A percentile compares a stretch with the other conserved stretches of the same genome.
These are phyloP conservation scores for Leguminivora glycinivorella DNA, from an alignment of 1,140 invertebrate genomes.

Conservation along the genomic window DNA sequence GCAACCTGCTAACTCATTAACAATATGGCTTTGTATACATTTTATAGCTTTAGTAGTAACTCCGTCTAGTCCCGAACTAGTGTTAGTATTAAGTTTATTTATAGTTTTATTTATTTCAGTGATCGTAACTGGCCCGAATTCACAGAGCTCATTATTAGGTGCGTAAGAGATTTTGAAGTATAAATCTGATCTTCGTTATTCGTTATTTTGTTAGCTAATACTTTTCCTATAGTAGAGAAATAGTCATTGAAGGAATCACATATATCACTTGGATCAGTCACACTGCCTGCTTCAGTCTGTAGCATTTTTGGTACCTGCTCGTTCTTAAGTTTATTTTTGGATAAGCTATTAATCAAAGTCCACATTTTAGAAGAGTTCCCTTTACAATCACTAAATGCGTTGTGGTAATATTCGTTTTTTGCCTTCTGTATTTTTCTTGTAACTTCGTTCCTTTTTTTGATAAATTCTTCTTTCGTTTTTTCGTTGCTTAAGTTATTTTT, in stretches of 20 bases:
- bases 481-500: no score
- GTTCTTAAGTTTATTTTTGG: no score
- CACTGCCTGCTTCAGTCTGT: no score
- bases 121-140: background rate
- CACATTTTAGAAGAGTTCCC: no score
- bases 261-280: background rate
- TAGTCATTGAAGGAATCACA: background rate
- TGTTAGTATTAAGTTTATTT: constrained; percentile 32
- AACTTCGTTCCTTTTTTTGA: no score
- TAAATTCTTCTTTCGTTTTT: no score
- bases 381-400: no score
- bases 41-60: constrained; percentile 32
- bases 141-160: background rate
- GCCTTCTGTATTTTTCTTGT: no score
- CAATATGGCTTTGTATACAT: constrained; percentile 29
- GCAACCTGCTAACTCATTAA: constrained; percentile 2
- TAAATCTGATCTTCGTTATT: background rate
- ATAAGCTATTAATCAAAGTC: no score
- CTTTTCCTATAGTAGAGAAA: background rate
- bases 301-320: no score
- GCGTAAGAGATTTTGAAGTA: background rate
- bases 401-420: no score
- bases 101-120: constrained; percentile 32
- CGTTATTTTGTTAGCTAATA: background rate
- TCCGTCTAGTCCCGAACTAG: constrained; percentile 35